These are phyloP conservation scores for Brachionus plicatilis DNA, from an alignment of 1,140 invertebrate genomes.

Conservation along the genomic window DNA sequence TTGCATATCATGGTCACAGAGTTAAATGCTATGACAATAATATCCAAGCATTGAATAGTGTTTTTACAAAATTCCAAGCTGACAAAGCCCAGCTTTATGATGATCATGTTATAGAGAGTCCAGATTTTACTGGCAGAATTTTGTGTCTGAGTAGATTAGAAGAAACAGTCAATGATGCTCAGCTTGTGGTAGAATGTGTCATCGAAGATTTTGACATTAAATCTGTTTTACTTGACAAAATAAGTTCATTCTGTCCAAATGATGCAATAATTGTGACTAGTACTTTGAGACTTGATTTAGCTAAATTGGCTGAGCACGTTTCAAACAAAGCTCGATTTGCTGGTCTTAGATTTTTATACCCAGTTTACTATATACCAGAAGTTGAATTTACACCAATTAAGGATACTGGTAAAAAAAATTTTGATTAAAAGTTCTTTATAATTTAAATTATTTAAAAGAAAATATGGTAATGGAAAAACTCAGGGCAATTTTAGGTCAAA, in stretches of 20 bases:
- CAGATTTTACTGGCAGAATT: conserved; percentile 56
- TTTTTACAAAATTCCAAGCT: conserved; percentile 52
- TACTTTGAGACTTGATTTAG: conserved; percentile 51
- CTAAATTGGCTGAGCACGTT: conserved; percentile 49
- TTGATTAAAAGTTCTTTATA: neutral
- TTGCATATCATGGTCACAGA: conserved; percentile 59
- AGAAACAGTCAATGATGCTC: conserved; percentile 56
- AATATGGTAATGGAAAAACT: conserved; percentile 46
- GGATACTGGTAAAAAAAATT: conserved; percentile 46
- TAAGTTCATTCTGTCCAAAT: conserved; percentile 47
- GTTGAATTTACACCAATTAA: conserved; percentile 55
- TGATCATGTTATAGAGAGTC: conserved; percentile 54
- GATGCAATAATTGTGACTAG: conserved; percentile 54
- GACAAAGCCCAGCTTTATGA: conserved; percentile 53
- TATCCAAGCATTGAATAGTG: conserved; percentile 49
- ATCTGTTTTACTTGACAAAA: conserved; percentile 56
- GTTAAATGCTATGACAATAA: conserved; percentile 56
- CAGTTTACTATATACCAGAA: conserved; percentile 58
- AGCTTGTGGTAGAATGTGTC: conserved; percentile 58
- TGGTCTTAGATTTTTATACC: conserved; percentile 57
- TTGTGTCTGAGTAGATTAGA: conserved; percentile 56
- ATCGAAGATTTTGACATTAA: conserved; percentile 56
- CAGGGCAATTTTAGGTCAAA: conserved; percentile 53
- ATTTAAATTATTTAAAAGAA: neutral
- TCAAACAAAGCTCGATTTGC: conserved; percentile 53